These are phyloP conservation scores for Sphecodes monilicornis DNA, from an alignment of 2,888 invertebrate genomes.

Conservation along the genomic window DNA sequence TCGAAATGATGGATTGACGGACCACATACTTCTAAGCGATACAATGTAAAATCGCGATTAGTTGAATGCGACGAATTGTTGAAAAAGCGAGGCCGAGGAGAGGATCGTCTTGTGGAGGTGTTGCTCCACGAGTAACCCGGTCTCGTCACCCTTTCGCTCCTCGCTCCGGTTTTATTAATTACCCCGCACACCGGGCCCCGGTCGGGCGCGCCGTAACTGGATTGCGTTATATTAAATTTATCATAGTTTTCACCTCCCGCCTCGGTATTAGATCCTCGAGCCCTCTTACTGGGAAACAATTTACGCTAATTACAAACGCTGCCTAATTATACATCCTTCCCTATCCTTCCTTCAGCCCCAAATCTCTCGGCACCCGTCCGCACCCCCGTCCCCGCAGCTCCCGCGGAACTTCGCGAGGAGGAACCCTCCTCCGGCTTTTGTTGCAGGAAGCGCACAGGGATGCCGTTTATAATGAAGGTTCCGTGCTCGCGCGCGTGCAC, in stretches of 20 bases:
- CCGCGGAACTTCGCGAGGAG: constrained; percentile 58
- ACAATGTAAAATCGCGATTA: not conserved
- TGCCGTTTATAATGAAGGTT: constrained; percentile 82
- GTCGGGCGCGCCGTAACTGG: constrained; percentile 60
- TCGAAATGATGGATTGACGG: too few relatives aligned
- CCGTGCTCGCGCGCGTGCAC: constrained; percentile 40
- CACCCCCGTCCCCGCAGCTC: constrained; percentile 47
- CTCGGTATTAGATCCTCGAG: constrained; percentile 68
- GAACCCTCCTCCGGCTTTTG: constrained; percentile 33
- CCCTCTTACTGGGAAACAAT: constrained; percentile 80
- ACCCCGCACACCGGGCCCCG: constrained; percentile 25
- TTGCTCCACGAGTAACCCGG: not conserved
- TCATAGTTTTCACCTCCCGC: constrained; percentile 73
- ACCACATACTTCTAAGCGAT: not conserved
- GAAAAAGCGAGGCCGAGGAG: not conserved
- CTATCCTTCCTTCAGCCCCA: constrained; percentile 71
- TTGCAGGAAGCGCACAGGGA: constrained; percentile 70
- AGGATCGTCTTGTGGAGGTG: not conserved
- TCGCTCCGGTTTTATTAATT: constrained; percentile 69
- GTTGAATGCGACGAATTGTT: not conserved
- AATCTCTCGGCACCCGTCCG: constrained; percentile 63
- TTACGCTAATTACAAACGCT: constrained; percentile 83
- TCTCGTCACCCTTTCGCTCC: constrained; percentile 39
- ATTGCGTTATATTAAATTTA: constrained; percentile 73
- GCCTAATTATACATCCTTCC: constrained; percentile 81